Evolutionary conservation across 2,797 vertebrate species (phyloP).

Genomic region (Ciconia nigra): DNA sequence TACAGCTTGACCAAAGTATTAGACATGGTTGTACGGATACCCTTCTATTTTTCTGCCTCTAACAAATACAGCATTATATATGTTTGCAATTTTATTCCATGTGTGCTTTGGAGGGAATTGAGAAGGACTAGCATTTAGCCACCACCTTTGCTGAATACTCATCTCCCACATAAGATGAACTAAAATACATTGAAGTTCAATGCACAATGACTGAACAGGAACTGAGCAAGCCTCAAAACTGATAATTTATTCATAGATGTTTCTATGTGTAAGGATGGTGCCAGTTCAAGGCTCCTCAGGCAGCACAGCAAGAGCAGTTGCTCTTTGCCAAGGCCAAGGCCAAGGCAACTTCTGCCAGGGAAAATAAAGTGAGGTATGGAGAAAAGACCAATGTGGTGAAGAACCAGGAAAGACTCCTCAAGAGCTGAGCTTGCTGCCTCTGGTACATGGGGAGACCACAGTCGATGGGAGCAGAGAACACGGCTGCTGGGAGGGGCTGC

Average conservation of each 20-base stretch:
- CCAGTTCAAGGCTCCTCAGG: background rate
- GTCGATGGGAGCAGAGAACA: rapidly evolving
- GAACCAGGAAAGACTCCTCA: background rate
- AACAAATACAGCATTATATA: slow-evolving; percentile 10
- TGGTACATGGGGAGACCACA: background rate
- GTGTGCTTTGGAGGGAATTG: background rate
- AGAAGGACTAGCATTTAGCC: background rate
- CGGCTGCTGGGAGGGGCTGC: background rate
- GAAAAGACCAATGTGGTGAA: background rate
- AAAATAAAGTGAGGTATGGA: background rate
- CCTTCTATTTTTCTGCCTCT: background rate
- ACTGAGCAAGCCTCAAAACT: background rate
- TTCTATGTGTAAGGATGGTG: background rate
- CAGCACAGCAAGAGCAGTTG: background rate
- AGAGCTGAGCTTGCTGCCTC: background rate
- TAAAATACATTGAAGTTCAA: background rate
- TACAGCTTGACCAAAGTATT: slow-evolving; percentile 17
- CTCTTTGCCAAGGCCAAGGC: background rate
- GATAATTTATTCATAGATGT: background rate
- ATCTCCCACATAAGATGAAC: background rate
- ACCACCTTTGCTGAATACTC: background rate
- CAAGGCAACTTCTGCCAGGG: background rate
- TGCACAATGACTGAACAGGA: background rate
- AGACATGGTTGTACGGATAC: background rate
- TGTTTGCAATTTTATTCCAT: background rate